Conservation (phyloP, 2,113 vertebrate genomes). For the Tupaia chinensis region DNA sequence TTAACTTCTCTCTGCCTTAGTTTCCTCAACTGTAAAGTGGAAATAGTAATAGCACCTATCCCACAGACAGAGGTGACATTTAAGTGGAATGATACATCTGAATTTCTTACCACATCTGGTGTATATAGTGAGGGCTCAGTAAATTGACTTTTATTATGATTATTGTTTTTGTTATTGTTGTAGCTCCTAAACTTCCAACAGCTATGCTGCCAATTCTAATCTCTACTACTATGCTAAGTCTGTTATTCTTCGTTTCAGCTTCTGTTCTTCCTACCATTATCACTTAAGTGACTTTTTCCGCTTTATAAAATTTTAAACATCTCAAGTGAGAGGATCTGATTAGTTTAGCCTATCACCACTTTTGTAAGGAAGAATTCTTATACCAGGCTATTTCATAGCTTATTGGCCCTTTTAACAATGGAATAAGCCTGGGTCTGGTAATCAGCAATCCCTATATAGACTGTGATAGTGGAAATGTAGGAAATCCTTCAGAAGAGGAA, state of each 20-base stretch:
- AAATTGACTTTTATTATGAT: background rate
- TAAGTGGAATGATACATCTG: background rate
- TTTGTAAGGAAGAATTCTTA: conserved; percentile 35
- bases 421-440: background rate
- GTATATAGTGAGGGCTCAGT: background rate
- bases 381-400: background rate
- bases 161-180: background rate
- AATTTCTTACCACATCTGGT: conserved; percentile 7
- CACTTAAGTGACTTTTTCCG: background rate
- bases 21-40: conserved; percentile 21
- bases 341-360: background rate
- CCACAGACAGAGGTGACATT: background rate
- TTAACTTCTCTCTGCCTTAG: conserved; percentile 5
- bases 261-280: conserved; percentile 1
- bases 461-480: background rate
- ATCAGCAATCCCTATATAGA: background rate
- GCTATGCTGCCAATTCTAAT: background rate
- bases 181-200: background rate
- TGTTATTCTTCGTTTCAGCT: background rate
- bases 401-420: background rate
- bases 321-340: background rate
- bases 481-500: background rate
- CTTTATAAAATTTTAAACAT: background rate
- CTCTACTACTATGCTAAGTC: background rate
- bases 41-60: background rate